These are phyloP conservation scores for Hemicentrotus pulcherrimus DNA, from an alignment of 35 echinoderm and acorn worm species.

Conservation along the genomic window DNA sequence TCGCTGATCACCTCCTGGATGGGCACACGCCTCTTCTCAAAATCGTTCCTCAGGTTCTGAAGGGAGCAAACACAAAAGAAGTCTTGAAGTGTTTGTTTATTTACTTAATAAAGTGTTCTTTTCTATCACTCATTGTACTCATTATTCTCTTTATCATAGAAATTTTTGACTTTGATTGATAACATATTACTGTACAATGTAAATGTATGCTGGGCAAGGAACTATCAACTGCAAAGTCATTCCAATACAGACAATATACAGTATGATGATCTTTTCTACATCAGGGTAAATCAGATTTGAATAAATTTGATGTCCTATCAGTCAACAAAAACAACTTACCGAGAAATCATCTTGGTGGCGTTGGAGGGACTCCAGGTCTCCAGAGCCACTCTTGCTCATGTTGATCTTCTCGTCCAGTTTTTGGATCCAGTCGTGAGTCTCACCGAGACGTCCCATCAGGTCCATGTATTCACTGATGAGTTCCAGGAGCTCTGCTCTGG, in stretches of 20 bases:
- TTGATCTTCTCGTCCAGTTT: conserved; percentile 72
- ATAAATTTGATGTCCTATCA: background rate
- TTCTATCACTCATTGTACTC: background rate
- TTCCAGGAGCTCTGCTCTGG: conserved; percentile 70
- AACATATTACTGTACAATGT: too few species aligned
- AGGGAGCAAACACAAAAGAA: background rate
- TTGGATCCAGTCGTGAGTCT: conserved; percentile 75
- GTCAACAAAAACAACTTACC: conserved; percentile 51
- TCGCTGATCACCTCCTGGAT: conserved; percentile 84
- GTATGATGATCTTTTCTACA: too few species aligned
- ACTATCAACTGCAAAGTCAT: too few species aligned
- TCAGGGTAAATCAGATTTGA: too few species aligned
- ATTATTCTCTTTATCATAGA: background rate
- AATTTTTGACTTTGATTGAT: too few species aligned
- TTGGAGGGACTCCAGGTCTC: conserved; percentile 73
- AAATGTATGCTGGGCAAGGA: too few species aligned
- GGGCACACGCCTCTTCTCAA: conserved; percentile 60
- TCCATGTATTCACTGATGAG: conserved; percentile 81
- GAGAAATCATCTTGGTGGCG: conserved; percentile 82
- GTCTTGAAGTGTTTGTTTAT: background rate
- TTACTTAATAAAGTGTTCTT: too few species aligned
- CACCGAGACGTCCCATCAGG: conserved; percentile 65
- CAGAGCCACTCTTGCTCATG: conserved; percentile 38
- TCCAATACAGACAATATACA: too few species aligned
- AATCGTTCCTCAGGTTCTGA: conserved; percentile 66